Evolutionary conservation across 1,140 invertebrate species (phyloP), one percentile per base, ranked within the genome.

Genomic region (Listronotus oregonensis): DNA sequence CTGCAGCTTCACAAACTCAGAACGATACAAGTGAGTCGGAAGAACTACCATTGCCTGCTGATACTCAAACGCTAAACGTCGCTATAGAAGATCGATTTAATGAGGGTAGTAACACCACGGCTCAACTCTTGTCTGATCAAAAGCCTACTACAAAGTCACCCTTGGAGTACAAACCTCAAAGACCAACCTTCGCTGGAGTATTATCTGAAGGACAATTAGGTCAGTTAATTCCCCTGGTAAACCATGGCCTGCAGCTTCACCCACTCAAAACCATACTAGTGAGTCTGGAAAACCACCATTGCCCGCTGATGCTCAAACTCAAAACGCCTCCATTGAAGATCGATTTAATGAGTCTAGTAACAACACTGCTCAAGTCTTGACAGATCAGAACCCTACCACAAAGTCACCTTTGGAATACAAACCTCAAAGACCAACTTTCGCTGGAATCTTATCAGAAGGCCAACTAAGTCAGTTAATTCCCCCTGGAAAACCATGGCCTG

Each of bases 401-500:
- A 50, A 50, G 3, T 61, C 59, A 17, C 46, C 59, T 15, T 27
- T 51, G 31, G 59, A 61, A 21, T 50, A 50, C 21, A 27, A 40
- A n/a, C 46, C 46, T 5, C 59, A 61, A 42, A 55, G 54, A 21
- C 65, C 65, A 17, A 11, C 42, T 11, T 67, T 62, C 55, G 58
- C 59, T 5, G 65, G 65, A 17, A 12, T 9, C 1, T 12, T 39
- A 10, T 40, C 27, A 7, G 40, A 51, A 14, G 52, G 42, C 0
- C 18, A n/a, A 11, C n/a, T 40, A 18, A 51, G 43, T 6, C 44
- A 50, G 21, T 17, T 46, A 21, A 55, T 60, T 46, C 47, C 56
- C 12, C 32, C 46, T 40, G 60, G 66, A 14, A 63, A 32, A 14
- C 66, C 66, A 42, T 67, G 58, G 65, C 66, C 66, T 0, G 61